Percentiles rank a stretch among this genome's conserved stretches.
phyloP scores from a whole-genome alignment of 1,140 invertebrate genomes.

The Drosophila lacertosa region DNA sequence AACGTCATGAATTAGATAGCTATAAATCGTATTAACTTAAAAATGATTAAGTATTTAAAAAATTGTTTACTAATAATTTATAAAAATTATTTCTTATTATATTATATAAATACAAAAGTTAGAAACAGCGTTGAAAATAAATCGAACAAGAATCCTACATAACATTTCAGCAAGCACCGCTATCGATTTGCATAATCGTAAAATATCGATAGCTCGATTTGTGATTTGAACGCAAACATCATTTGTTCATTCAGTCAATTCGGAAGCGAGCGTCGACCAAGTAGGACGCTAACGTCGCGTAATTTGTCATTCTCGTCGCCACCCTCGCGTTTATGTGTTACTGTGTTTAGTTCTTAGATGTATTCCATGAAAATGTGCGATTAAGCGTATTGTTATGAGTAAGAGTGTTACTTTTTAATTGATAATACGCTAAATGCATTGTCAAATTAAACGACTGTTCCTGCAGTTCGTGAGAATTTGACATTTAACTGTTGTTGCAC shows the following conservation, averaged over 20 bases:
- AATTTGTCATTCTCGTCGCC: neutral
- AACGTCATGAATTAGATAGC: no score
- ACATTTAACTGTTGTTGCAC: slow-evolving; percentile 54
- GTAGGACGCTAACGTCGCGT: slow-evolving; percentile 16
- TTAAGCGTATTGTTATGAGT: slow-evolving; percentile 25
- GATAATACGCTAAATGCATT: neutral
- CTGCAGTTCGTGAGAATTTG: slow-evolving; percentile 74
- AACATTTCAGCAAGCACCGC: no score
- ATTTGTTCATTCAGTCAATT: slow-evolving; percentile 40
- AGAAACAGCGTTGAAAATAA: no score
- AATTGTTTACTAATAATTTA: no score
- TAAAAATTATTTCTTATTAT: no score
- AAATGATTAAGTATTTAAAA: no score
- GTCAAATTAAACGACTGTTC: slow-evolving; percentile 4
- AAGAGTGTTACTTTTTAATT: slow-evolving; percentile 22
- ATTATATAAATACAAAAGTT: no score
- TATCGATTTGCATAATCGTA: no score
- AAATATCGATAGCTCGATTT: no score
- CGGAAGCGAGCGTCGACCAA: slow-evolving; percentile 38
- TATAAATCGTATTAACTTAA: no score
- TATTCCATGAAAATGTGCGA: slow-evolving; percentile 30
- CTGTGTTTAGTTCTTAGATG: slow-evolving; percentile 12
- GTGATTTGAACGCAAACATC: no score
- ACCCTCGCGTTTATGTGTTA: slow-evolving; percentile 1
- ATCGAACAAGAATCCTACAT: no score